These are phyloP conservation scores for Odontocerum albicorne DNA, from an alignment of 2,888 invertebrate genomes.

Conservation along the genomic window DNA sequence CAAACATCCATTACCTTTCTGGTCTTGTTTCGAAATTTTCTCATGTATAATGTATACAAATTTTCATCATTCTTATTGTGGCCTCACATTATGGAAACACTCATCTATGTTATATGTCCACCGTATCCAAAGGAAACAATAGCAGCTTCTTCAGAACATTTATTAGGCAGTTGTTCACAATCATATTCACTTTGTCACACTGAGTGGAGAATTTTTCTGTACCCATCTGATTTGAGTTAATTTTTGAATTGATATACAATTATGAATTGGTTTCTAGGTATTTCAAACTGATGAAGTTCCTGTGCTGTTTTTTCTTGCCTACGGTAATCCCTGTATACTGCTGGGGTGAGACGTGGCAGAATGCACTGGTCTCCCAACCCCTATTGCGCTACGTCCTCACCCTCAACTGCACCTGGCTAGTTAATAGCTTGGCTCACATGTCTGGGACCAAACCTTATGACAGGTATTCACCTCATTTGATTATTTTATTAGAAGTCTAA, in stretches of 20 bases:
- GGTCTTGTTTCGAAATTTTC: too few relatives aligned
- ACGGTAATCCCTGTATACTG: constrained; percentile 66
- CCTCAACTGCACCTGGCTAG: constrained; percentile 86
- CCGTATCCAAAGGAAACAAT: too few relatives aligned
- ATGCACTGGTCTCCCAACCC: constrained; percentile 61
- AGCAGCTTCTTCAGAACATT: too few relatives aligned
- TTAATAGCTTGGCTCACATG: constrained; percentile 85
- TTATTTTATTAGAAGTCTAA: background rate
- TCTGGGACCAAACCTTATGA: constrained; percentile 75
- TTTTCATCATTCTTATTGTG: too few relatives aligned
- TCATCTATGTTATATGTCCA: too few relatives aligned
- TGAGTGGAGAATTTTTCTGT: too few relatives aligned
- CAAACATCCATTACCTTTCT: too few relatives aligned
- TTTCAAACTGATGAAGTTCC: constrained; percentile 65
- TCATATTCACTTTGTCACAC: too few relatives aligned
- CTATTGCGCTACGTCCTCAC: constrained; percentile 72
- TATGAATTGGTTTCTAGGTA: constrained; percentile 50
- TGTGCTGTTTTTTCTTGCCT: constrained; percentile 74
- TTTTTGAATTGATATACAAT: background rate
- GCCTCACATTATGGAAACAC: too few relatives aligned
- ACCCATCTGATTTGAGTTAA: background rate
- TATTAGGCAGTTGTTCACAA: too few relatives aligned
- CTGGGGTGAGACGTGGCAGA: constrained; percentile 65
- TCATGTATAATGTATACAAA: too few relatives aligned
- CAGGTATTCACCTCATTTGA: constrained; percentile 52